Percentiles rank a stretch among this genome's conserved stretches.
Conservation (phyloP, 1,140 invertebrate genomes). For the Portunus trituberculatus region DNA sequence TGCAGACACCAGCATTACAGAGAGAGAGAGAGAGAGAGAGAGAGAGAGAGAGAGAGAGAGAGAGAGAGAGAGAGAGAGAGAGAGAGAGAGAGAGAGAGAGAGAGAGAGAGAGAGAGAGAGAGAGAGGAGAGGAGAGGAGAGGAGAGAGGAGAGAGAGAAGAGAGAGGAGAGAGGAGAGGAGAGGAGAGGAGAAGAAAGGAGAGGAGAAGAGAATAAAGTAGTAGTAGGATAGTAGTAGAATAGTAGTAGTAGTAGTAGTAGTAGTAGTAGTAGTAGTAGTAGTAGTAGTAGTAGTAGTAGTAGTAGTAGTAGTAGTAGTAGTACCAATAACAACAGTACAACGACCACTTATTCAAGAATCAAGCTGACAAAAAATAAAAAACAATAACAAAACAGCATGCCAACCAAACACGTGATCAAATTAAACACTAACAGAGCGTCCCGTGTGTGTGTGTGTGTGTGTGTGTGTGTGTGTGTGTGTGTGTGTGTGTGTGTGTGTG, state of each 20-base stretch:
- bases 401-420: background rate
- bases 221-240: too few species aligned
- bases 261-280: slow-evolving; percentile 13
- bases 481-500: background rate
- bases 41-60: too few species aligned
- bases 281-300: slow-evolving; percentile 22
- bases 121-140: too few species aligned
- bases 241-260: background rate
- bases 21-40: too few species aligned
- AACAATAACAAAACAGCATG: background rate
- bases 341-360: too few species aligned
- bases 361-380: background rate
- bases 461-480: slow-evolving; percentile 20
- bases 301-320: slow-evolving; percentile 23
- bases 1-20: too few species aligned
- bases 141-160: background rate
- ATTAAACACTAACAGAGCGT: background rate
- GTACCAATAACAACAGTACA: background rate
- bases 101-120: background rate
- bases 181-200: background rate
- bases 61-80: too few species aligned
- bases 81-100: background rate
- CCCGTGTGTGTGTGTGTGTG: background rate
- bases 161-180: background rate
- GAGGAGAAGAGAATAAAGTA: too few species aligned